These are phyloP conservation scores for Mohoua ochrocephala DNA, from an alignment of 2,113 vertebrate species.

Conservation along the genomic window DNA sequence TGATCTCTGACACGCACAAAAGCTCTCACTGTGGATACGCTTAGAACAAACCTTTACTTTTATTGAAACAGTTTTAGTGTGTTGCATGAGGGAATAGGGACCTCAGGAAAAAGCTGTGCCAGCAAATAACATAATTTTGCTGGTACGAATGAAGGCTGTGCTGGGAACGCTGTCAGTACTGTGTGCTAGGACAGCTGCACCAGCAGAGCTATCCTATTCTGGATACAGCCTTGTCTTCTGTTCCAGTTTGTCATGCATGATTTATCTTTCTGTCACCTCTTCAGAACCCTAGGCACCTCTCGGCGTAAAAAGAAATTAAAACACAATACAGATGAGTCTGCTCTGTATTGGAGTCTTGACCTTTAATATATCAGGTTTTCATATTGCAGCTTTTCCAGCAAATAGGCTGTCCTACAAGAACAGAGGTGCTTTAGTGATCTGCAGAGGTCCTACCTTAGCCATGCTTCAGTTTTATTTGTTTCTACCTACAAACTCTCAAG, in stretches of 20 bases:
- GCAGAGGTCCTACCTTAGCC: background rate
- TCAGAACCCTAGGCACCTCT: slow-evolving; percentile 21
- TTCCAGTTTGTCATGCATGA: slow-evolving; percentile 28
- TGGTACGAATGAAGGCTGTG: background rate
- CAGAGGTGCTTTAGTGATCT: background rate
- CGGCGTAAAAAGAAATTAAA: slow-evolving; percentile 50
- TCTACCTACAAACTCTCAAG: background rate
- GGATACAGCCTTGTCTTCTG: slow-evolving; percentile 13
- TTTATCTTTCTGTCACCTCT: slow-evolving; percentile 54
- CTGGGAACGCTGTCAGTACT: background rate
- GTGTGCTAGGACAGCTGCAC: slow-evolving; percentile 4
- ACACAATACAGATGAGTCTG: slow-evolving; percentile 44
- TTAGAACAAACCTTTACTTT: background rate
- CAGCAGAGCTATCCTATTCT: background rate
- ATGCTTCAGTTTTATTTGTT: slow-evolving; percentile 27
- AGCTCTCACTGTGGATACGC: background rate
- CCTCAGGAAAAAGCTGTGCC: background rate
- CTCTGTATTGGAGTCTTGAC: slow-evolving; percentile 47
- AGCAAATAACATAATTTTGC: background rate
- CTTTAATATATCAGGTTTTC: slow-evolving; percentile 56
- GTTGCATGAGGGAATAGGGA: background rate
- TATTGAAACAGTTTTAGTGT: background rate
- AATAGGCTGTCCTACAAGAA: background rate
- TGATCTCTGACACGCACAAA: background rate
- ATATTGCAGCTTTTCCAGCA: slow-evolving; percentile 3